Evolutionary conservation across 2,888 invertebrate species (phyloP), one percentile per base, ranked within the genome.

Genomic region (Aphodius granarius): DNA sequence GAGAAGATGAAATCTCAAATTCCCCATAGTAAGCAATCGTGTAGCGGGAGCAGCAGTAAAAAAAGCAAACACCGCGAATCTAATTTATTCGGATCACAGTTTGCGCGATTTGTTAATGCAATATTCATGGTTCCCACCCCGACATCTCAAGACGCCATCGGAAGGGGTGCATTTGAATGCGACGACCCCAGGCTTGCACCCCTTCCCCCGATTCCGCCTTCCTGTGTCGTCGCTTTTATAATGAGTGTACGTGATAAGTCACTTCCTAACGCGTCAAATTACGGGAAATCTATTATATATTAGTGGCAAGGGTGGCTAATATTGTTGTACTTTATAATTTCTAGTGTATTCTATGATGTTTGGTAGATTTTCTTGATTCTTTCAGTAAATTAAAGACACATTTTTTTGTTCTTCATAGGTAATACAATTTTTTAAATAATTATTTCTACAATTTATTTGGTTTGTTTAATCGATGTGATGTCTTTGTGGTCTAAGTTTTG

Each of bases 161-260:
- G 79, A 79, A 78, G 80, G 80, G 80, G 80, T 80, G 80, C 80
- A 81, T 81, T 81, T 81, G 79, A 76, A 79, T 81, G 80, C 78
- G 75, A 78, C 80, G 13, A 43, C 79, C 78, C 78, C 43, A 43
- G 43, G 43, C 43, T 6, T 43, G 79, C 79, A 77, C 74, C 77
- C 72, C 77, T 78, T 75, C 75, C 73, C 76, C 76, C 76, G 73
- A 76, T 78, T 78, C 79, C 79, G 76, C 73, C 72, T 72, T 15
- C 68, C 17, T 17, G 17, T 71, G 43, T 71, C 22, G 43, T 71
- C 15, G 23, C 16, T 18, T 23, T 71, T 17, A 71, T 16, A 43
- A 71, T n/a, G 17, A 15, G 75, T 73, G 77, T 75, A 79, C 79
- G 79, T 79, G 79, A 78, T 76, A 77, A 66, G 76, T 74, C 76